These are phyloP conservation scores for Pseudoatta argentina DNA, from an alignment of 1,140 invertebrate species.

Conservation along the genomic window DNA sequence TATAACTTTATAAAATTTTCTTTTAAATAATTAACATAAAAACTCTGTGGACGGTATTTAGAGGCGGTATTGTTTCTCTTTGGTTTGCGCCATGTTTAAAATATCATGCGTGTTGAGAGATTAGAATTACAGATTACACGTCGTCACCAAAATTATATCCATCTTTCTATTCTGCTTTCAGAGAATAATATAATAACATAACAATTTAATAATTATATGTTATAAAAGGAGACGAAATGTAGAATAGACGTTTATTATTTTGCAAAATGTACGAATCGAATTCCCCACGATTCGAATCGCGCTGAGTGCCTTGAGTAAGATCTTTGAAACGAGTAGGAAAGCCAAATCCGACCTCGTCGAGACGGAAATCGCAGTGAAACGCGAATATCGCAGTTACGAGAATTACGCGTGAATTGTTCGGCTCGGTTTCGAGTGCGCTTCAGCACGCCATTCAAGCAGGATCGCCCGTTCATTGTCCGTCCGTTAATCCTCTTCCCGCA, in stretches of 20 bases:
- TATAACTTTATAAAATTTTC: not conserved
- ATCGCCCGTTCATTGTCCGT: constrained; percentile 61
- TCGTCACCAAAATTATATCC: not conserved
- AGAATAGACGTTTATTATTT: constrained; percentile 37
- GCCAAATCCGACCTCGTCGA: constrained; percentile 62
- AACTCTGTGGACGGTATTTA: not conserved
- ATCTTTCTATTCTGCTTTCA: not conserved
- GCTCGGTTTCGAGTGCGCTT: constrained; percentile 63
- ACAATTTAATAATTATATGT: not conserved
- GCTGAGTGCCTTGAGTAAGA: constrained; percentile 41
- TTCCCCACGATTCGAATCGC: constrained; percentile 14
- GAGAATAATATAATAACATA: not conserved
- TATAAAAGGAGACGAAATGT: not conserved
- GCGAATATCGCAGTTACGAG: constrained; percentile 65
- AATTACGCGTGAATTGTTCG: constrained; percentile 64
- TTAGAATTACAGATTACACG: not conserved
- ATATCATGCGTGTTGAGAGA: not conserved
- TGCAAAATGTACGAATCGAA: constrained; percentile 37
- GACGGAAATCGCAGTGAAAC: constrained; percentile 59
- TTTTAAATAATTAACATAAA: constrained; percentile 8
- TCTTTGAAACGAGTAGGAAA: constrained; percentile 42
- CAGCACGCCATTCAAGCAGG: constrained; percentile 62
- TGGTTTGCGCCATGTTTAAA: not conserved
- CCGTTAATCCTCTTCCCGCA: constrained; percentile 58
- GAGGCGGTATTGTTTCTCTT: not conserved